Evolutionary conservation across 2,888 invertebrate genomes (phyloP), one percentile per base, ranked within the genome.

Genomic region (Dryobotodes eremita): DNA sequence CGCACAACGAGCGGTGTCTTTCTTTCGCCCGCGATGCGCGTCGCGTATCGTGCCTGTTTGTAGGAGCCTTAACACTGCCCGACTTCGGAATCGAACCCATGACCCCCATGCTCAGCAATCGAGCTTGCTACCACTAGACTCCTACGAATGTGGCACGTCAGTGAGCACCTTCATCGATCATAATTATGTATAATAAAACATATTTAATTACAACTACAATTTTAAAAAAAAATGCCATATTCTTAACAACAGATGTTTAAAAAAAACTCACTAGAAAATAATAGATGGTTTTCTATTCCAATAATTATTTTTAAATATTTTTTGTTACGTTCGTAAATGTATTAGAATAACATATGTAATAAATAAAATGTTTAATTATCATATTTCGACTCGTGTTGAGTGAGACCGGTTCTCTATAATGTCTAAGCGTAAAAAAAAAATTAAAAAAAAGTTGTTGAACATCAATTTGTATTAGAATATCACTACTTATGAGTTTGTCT

Each of bases 331-430:
- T 71, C 50, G 20, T 46, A 7, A 66, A 82, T 86, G 23, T 78
- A 84, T 86, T 85, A 85, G 79, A 85, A 79, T 62, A 82, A 83
- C 80, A 76, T 80, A 48, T 66, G 61, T 70, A 70, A 88, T 88
- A 89, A 88, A 88, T 89, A 69, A 81, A 66, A 26, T n/a, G 7
- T 31, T n/a, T 53, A 59, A 85, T 88, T 86, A 80, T 23, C 83
- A 85, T 88, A 86, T 75, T 64, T 64, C 20, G 36, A 31, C 20
- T 82, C 75, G 84, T 61, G 50, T 73, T 62, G 50, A 53, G 23
- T 5, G 1, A 1, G 20, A 75, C 87, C 72, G 71, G 89, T 87
- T 50, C 2, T 80, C 17, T 66, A 23, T 20, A 64, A 42, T 81
- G 46, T 71, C 36, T 75, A 31, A 31, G 78, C n/a, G 15, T 26